Conservation (phyloP, 2,888 invertebrate genomes). For the Acronicta psi region DNA sequence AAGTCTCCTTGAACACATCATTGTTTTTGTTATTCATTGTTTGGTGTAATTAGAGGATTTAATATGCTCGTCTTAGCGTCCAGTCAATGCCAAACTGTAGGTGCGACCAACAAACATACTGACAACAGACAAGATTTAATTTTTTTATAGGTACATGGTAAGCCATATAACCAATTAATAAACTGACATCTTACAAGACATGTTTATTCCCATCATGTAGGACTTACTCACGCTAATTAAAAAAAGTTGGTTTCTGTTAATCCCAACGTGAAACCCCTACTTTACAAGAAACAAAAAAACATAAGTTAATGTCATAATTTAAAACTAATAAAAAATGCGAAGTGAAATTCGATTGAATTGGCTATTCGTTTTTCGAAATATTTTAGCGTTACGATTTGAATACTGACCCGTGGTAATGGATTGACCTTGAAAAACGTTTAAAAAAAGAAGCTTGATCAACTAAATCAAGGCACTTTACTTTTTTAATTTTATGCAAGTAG, state of each 20-base stretch:
- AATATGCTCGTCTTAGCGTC: constrained; percentile 23
- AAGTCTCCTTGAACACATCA: constrained; percentile 28
- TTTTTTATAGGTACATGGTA: no score
- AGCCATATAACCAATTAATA: background rate
- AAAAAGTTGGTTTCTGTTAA: no score
- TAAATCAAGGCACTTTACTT: constrained; percentile 32
- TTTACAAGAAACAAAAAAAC: no score
- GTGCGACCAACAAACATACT: background rate
- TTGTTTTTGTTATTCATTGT: constrained; percentile 39
- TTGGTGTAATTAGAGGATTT: constrained; percentile 26
- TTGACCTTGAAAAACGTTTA: constrained; percentile 6
- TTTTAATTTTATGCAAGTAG: constrained; percentile 30
- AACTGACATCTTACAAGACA: no score
- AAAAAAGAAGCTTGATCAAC: constrained; percentile 15
- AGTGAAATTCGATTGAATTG: background rate
- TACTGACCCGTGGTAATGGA: constrained; percentile 1
- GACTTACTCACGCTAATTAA: no score
- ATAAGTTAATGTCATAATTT: no score
- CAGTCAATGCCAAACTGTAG: constrained; percentile 24
- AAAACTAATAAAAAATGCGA: background rate
- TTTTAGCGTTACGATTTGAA: background rate
- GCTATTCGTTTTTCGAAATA: constrained; percentile 1
- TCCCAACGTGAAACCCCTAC: no score
- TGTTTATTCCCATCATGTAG: no score
- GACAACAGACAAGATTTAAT: no score